phyloP scores from a whole-genome alignment of 1,140 invertebrate genomes.

The Aethina tumida region DNA sequence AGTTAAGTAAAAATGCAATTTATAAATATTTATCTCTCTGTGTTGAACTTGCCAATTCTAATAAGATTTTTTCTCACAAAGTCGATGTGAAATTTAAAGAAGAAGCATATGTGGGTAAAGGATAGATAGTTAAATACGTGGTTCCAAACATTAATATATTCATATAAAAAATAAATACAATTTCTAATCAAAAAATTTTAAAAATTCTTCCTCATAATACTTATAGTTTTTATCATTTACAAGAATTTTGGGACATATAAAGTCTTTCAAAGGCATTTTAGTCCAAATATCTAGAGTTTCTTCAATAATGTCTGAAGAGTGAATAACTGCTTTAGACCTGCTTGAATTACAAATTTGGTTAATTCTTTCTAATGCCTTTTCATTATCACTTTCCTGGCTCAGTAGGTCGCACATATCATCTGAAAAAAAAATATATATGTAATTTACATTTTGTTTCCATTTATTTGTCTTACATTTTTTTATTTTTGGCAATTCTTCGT shows the following conservation, averaged over 20 bases:
- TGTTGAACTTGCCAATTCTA: too few relatives aligned
- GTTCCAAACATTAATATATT: too few relatives aligned
- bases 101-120: too few relatives aligned
- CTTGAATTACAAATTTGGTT: slow-evolving; percentile 14
- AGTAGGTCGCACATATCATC: slow-evolving; percentile 15
- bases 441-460: slow-evolving; percentile 7
- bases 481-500: neutral
- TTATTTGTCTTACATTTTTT: slow-evolving; percentile 6
- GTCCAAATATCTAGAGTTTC: slow-evolving; percentile 15
- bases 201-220: slow-evolving; percentile 20
- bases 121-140: too few relatives aligned
- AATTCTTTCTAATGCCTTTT: slow-evolving; percentile 12
- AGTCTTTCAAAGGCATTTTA: slow-evolving; percentile 21
- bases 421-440: slow-evolving; percentile 10
- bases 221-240: slow-evolving; percentile 14
- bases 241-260: slow-evolving; percentile 14
- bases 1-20: too few relatives aligned
- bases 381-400: slow-evolving; percentile 15
- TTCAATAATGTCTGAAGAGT: slow-evolving; percentile 4
- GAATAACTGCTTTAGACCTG: slow-evolving; percentile 5
- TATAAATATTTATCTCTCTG: too few relatives aligned
- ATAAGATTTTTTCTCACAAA: too few relatives aligned
- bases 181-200: slow-evolving; percentile 15
- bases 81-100: too few relatives aligned
- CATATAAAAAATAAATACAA: too few relatives aligned